Evolutionary conservation across 2,797 vertebrate species (phyloP), one percentile per base, ranked within the genome.

Genomic region (Cyclura pinguis): DNA sequence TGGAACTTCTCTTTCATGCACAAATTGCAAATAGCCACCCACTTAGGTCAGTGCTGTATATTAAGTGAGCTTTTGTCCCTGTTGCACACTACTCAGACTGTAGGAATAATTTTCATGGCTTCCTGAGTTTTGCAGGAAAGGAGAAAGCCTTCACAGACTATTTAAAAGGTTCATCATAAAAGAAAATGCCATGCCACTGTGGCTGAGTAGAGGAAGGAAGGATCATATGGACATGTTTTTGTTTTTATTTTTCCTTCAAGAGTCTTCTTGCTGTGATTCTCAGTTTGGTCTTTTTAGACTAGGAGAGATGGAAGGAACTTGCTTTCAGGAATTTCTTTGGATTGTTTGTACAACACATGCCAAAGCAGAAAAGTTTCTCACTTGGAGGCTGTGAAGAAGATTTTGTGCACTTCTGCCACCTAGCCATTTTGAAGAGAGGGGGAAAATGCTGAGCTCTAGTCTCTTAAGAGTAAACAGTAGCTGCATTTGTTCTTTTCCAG

Each of bases 161-260:
- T 29, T 69, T 32, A 73, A 29, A 72, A 57, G 50, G 35, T 29
- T 9, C 29, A 62, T 73, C 50, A 50, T 35, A 22, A 50, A 52
- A 73, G 47, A 88, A 88, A 81, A 88, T 20, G 4, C 3, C 4
- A 55, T n/a, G 18, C 16, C 50, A 8, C 81, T 47, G 12, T 57
- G 13, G 27, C 80, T 88, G 29, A 55, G 87, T 59, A 88, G 29
- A 38, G 24, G 47, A 72, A 88, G 67, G 64, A 78, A 29, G n/a
- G 22, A 35, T 69, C 6, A 80, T 57, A 13, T 42, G 18, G 69
- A 32, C 52, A 24, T 27, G 9, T 8, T 27, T 50, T 24, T 80
- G 27, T 27, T 55, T 35, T 16, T 12, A 12, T 9, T 80, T 69
- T 16, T 35, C 50, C 83, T 24, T n/a, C 29, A 38, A 88, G 47